Evolutionary conservation across 2,113 vertebrate genomes (phyloP).

Genomic region (Toxostoma redivivum): DNA sequence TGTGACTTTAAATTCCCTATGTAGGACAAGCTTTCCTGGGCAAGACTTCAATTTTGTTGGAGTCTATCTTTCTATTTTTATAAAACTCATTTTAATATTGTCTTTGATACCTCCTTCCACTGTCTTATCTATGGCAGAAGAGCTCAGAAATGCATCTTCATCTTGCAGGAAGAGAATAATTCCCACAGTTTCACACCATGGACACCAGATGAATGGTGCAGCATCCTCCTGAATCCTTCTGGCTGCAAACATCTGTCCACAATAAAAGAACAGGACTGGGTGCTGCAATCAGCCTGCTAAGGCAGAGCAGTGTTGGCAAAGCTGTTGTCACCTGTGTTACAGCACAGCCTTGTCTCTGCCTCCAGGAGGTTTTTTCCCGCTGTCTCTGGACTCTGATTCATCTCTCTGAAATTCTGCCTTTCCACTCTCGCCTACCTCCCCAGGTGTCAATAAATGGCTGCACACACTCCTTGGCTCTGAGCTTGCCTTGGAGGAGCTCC

Average conservation of each 20-base stretch:
- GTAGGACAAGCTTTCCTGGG: background rate
- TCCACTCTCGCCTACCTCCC: background rate
- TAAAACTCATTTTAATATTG: background rate
- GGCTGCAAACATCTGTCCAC: background rate
- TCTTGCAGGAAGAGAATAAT: background rate
- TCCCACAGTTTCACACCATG: background rate
- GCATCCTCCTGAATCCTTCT: background rate
- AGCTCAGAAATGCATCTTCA: background rate
- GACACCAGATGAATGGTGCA: background rate
- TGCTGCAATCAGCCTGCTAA: background rate
- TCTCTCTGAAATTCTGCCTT: background rate
- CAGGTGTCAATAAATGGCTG: background rate
- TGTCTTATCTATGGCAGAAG: background rate
- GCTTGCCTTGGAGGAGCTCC: background rate
- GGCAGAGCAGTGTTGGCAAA: background rate
- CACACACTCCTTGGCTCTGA: background rate
- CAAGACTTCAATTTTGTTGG: background rate
- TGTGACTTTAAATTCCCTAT: background rate
- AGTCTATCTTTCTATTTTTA: background rate
- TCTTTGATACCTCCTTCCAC: background rate
- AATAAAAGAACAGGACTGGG: background rate
- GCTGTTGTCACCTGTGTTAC: background rate
- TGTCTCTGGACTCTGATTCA: background rate
- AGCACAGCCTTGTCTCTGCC: background rate
- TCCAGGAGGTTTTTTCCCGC: background rate